These are phyloP conservation scores for Cydia fagiglandana DNA, from an alignment of 1,140 invertebrate species.

Conservation along the genomic window DNA sequence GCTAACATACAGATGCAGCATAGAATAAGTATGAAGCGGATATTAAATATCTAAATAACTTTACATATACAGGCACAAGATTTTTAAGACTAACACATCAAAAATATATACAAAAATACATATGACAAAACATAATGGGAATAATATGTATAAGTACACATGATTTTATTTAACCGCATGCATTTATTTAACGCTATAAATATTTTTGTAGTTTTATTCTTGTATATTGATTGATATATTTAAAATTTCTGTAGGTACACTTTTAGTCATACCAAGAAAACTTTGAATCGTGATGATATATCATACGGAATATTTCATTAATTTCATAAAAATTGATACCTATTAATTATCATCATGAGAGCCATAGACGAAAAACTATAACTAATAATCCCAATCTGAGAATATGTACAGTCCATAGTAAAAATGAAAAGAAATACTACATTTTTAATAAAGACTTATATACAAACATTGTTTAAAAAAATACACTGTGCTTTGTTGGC, in stretches of 20 bases:
- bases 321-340: not conserved
- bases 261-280: not conserved
- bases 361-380: not conserved
- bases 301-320: constrained; percentile 28
- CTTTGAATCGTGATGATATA: not conserved
- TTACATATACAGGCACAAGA: constrained; percentile 52
- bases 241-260: not conserved
- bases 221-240: constrained; percentile 5
- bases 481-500: constrained; percentile 37
- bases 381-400: not conserved
- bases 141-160: not conserved
- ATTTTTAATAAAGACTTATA: not conserved
- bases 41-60: constrained; percentile 40
- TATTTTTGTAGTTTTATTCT: not conserved
- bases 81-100: constrained; percentile 45
- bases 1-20: constrained; percentile 34
- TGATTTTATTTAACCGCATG: constrained; percentile 1
- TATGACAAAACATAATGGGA: not conserved
- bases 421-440: not conserved
- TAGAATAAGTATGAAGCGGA: constrained; percentile 37
- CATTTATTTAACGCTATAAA: not conserved
- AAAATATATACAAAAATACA: constrained; percentile 31
- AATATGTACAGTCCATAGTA: not conserved
- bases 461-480: constrained; percentile 8
- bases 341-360: not conserved